A percentile compares a stretch with the other conserved stretches of the same genome.
These are phyloP conservation scores for Luperina nickerlii DNA, from an alignment of 2,888 invertebrate genomes.

Conservation along the genomic window DNA sequence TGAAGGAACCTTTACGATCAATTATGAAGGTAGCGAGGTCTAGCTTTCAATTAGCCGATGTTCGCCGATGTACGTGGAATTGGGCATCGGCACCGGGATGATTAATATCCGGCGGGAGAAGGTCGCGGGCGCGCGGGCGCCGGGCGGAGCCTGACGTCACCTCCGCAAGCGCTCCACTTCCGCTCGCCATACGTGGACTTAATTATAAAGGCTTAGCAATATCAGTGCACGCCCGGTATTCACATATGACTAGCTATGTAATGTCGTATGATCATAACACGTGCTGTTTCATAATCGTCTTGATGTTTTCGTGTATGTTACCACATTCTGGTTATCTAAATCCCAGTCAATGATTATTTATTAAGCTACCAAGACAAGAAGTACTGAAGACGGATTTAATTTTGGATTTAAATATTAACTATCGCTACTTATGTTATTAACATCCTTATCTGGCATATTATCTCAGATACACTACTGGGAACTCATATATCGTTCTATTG, in stretches of 20 bases:
- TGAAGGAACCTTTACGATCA: conserved; percentile 6
- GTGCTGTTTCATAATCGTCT: conserved; percentile 13
- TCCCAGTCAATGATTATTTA: conserved; percentile 30
- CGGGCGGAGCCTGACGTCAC: conserved; percentile 84
- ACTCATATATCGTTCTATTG: conserved; percentile 34
- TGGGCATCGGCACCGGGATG: conserved; percentile 79
- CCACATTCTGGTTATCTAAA: conserved; percentile 35
- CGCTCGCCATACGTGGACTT: conserved; percentile 79
- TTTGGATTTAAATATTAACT: conserved; percentile 29
- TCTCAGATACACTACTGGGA: conserved; percentile 46
- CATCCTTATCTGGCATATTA: conserved; percentile 36
- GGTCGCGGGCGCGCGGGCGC: conserved; percentile 82
- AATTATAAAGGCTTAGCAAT: conserved; percentile 67
- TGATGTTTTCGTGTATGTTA: conserved; percentile 24
- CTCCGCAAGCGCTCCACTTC: conserved; percentile 84
- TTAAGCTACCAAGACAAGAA: conserved; percentile 33
- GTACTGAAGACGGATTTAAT: conserved; percentile 33
- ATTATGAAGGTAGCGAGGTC: conserved; percentile 51
- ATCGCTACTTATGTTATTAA: conserved; percentile 23
- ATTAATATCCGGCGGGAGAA: conserved; percentile 89
- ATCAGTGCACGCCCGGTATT: conserved; percentile 33
- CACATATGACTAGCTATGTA: conserved; percentile 2
- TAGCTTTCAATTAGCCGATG: conserved; percentile 80
- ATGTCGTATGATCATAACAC: conserved; percentile 15
- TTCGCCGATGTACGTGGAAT: conserved; percentile 65